Base-by-base conservation (phyloP, 2,113 vertebrate genomes). In the Plestiodon gilberti region DNA sequence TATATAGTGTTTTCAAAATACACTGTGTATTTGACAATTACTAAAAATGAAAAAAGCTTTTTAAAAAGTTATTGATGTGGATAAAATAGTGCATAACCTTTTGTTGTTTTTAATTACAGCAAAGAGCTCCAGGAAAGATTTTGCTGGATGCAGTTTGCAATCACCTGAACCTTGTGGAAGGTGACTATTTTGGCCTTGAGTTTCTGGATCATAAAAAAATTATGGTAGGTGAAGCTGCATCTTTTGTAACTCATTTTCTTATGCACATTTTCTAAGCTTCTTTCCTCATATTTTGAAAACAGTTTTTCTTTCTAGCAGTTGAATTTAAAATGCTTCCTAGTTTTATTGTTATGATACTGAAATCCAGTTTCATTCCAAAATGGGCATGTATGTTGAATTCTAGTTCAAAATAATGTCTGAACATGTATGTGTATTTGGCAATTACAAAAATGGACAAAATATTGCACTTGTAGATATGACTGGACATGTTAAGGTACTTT, bases 171-270 rank as follows among this genome's bases (percentile, higher is more conserved):
- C 98, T 99, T 61, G 96, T 99, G n/a, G 99, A 99, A 93, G 98
- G 98, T 0, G 99, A 99, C 94, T 99, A 99, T 94, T 99, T 99
- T 83, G 98, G 99, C 92, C 96, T 99, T 81, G 98, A 99, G 95
- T 99, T 98, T 95, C 97, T 98, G 87, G 98, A 98, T 94, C 98
- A 98, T 93, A 98, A 97, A 85, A 99, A 99, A 93, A 98, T 98
- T 95, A 98, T 95, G 96, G 99, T 99, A 94, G 93, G 98, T 95
- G 80, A 79, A 52, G 35, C 69, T 20, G 43, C 1, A 48, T 86
- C 0, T n/a, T 74, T 84, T 82, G 86, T 73, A 6, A 8, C 52
- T 92, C 33, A 4, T 88, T 71, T 55, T 92, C n/a, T 38, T 43
- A 33, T 75, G 22, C 18, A 22, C 18, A 55, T 76, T 67, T 77